Evolutionary conservation across 2,113 vertebrate genomes (phyloP).

Genomic region (Melanotaenia duboulayi): DNA sequence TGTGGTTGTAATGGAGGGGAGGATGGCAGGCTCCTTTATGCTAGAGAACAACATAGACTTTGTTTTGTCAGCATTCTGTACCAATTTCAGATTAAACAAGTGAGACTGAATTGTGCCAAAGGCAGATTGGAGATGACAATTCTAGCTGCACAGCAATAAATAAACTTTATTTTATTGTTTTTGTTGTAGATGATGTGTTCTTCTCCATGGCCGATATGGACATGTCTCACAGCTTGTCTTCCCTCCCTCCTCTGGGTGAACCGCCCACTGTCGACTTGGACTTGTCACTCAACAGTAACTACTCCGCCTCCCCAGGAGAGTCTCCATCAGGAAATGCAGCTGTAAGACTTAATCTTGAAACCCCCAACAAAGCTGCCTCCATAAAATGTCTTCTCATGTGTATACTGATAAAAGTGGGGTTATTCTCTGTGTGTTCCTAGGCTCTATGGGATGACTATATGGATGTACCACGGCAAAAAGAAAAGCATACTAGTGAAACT

Average conservation of each 20-base stretch:
- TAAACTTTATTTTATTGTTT: not conserved
- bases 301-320: conserved; percentile 89
- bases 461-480: conserved; percentile 86
- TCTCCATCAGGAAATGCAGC: conserved; percentile 89
- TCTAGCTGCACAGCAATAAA: no score
- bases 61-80: no score
- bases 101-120: no score
- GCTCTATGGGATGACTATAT: conserved; percentile 92
- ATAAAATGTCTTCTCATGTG: not conserved
- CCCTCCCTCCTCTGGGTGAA: conserved; percentile 95
- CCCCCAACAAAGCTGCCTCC: not conserved
- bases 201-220: conserved; percentile 99
- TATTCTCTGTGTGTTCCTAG: conserved; percentile 69
- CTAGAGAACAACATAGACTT: no score
- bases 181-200: conserved; percentile 94
- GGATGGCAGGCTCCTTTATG: no score
- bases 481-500: conserved; percentile 80
- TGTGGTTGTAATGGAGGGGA: no score
- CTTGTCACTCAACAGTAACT: conserved; percentile 93
- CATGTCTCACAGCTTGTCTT: conserved; percentile 97
- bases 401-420: not conserved
- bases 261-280: conserved; percentile 95
- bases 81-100: no score
- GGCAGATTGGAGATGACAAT: no score
- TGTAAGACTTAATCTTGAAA: conserved; percentile 74